Evolutionary conservation across 2,888 invertebrate genomes (phyloP), one percentile per base, ranked within the genome.

Genomic region (Mayetiola destructor): DNA sequence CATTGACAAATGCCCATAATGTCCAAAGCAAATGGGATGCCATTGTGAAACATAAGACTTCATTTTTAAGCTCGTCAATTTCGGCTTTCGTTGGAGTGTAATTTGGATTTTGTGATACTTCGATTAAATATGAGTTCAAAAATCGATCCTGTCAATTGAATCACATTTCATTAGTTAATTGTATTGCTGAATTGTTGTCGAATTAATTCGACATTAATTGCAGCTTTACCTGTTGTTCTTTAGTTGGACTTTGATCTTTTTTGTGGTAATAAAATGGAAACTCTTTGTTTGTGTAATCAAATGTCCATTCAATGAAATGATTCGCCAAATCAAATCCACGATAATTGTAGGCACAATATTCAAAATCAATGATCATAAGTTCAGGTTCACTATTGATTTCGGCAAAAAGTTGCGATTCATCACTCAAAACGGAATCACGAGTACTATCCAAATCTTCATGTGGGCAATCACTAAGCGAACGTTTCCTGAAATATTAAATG

Each of bases 261-360:
- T 77, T 74, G 62, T 85, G 84, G 59, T 74, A 76, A 71, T 84
- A 95, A 71, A 83, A 86, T 0, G 94, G 94, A 63, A 81, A 78
- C 32, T 82, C 77, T 0, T 82, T 77, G 59, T 81, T 80, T 1
- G 85, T 88, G 70, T 95, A 94, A 67, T 94, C 90, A 67, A 88
- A 88, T 1, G 80, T 80, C 90, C 92, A 91, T 69, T 95, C 95
- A 61, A 88, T 78, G 69, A 95, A 93, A 67, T 95, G 95, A 72
- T 95, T 95, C 3, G 94, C 94, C 55, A 95, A 75, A 71, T 95
- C 95, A 71, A 93, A 95, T 0, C 86, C 92, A 56, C 94, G 77
- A 65, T 89, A 89, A 68, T 95, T 94, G 73, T 95, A 95, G 0
- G 93, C 88, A 70, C 93, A 93, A 68, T 94, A 95, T 72, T 95